Conservation (phyloP, 2,888 invertebrate genomes). For the Clepsis dumicolana region DNA sequence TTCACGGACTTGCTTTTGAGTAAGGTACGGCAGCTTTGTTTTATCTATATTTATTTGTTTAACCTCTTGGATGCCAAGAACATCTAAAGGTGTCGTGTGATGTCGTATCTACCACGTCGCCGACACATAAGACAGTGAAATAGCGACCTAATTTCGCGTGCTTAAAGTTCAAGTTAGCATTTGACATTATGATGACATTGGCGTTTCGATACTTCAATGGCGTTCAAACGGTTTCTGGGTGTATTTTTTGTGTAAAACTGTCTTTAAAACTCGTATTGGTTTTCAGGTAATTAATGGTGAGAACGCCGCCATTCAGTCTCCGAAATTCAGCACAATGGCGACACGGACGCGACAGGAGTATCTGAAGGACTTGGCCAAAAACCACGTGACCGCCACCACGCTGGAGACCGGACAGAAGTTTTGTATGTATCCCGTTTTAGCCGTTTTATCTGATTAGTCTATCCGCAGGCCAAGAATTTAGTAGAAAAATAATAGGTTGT, state of each 20-base stretch:
- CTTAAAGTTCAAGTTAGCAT: no score
- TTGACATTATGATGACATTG: no score
- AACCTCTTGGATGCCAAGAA: no score
- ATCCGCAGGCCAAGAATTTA: no score
- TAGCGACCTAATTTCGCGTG: no score
- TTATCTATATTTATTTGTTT: background rate
- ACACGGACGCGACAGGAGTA: slow-evolving; percentile 98
- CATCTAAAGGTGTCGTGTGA: no score
- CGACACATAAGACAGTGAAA: no score
- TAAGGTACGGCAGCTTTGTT: slow-evolving; percentile 83
- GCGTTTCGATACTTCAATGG: no score
- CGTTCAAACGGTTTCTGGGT: no score
- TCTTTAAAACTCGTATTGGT: background rate
- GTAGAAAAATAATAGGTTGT: no score
- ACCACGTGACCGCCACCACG: slow-evolving; percentile 92
- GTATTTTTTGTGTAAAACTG: no score
- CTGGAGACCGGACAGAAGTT: slow-evolving; percentile 95
- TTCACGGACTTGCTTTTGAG: slow-evolving; percentile 98
- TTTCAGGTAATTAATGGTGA: slow-evolving; percentile 96
- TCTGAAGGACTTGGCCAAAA: slow-evolving; percentile 95
- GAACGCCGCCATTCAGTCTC: slow-evolving; percentile 97
- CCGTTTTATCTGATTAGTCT: background rate
- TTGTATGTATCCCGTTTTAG: slow-evolving; percentile 91
- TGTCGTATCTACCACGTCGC: no score
- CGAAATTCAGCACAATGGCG: slow-evolving; percentile 99